Conservation (phyloP, 2,888 invertebrate genomes). For the Callosobruchus maculatus region DNA sequence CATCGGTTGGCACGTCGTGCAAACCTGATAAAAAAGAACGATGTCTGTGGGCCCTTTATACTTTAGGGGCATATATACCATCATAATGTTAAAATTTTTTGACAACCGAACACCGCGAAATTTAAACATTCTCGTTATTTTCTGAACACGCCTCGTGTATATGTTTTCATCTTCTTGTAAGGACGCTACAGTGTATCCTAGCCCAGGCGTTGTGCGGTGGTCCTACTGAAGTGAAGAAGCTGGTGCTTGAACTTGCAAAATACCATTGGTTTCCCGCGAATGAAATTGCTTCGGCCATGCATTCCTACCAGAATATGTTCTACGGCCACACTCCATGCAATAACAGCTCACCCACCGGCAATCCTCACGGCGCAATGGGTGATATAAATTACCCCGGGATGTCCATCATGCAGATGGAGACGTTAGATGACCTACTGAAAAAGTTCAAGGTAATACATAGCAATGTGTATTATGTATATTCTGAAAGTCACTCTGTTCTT, state of each 20-base stretch:
- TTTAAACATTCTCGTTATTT: too few relatives aligned
- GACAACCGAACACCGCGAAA: too few relatives aligned
- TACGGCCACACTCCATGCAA: neutral
- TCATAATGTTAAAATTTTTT: too few relatives aligned
- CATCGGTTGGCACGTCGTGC: too few relatives aligned
- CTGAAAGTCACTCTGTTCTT: too few relatives aligned
- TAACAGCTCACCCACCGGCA: neutral
- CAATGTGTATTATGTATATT: too few relatives aligned
- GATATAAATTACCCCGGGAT: conserved; percentile 33
- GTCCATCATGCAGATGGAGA: conserved; percentile 38
- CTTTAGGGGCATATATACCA: too few relatives aligned
- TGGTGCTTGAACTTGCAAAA: conserved; percentile 43
- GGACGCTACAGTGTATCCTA: conserved; percentile 51
- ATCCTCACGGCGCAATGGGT: conserved; percentile 1
- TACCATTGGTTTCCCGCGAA: conserved; percentile 31
- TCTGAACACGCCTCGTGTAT: too few relatives aligned
- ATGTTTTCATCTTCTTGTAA: conserved; percentile 16
- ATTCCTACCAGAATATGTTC: conserved; percentile 28
- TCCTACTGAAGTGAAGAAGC: conserved; percentile 46
- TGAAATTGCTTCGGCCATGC: conserved; percentile 34
- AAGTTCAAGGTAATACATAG: conserved; percentile 28
- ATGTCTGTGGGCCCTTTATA: too few relatives aligned
- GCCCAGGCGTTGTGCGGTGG: conserved; percentile 53
- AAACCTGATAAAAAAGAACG: too few relatives aligned
- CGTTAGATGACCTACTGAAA: conserved; percentile 35